Conservation (phyloP, 1,140 invertebrate genomes). For the Arion vulgaris region DNA sequence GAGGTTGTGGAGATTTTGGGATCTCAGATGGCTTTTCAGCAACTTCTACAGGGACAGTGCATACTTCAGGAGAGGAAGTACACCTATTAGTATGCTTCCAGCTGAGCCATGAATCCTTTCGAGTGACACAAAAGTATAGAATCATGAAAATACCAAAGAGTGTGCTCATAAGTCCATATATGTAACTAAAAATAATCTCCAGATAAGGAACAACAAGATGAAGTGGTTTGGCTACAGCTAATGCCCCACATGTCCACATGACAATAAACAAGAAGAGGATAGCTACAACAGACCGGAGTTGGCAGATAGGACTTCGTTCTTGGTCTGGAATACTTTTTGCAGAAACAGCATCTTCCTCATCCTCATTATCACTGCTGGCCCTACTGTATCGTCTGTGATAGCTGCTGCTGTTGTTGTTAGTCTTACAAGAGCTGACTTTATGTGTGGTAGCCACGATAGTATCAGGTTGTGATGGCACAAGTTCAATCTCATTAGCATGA, state of each 20-base stretch:
- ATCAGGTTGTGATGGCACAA: constrained; percentile 60
- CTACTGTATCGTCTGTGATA: constrained; percentile 72
- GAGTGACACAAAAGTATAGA: constrained; percentile 87
- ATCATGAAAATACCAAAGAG: constrained; percentile 86
- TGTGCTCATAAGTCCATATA: constrained; percentile 82
- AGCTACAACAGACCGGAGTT: constrained; percentile 86
- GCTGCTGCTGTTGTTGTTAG: constrained; percentile 21
- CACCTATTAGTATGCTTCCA: constrained; percentile 64
- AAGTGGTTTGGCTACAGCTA: constrained; percentile 73
- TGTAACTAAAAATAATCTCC: constrained; percentile 84
- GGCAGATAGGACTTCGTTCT: constrained; percentile 85
- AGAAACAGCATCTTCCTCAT: constrained; percentile 67
- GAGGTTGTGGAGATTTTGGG: constrained; percentile 41
- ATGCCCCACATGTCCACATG: constrained; percentile 82
- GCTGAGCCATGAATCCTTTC: constrained; percentile 82
- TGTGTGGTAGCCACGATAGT: constrained; percentile 50
- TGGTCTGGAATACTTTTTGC: constrained; percentile 83
- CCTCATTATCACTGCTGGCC: constrained; percentile 67
- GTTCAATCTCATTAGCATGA: constrained; percentile 78
- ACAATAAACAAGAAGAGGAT: constrained; percentile 82
- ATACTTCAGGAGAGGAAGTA: constrained; percentile 55
- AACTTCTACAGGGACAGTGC: constrained; percentile 49
- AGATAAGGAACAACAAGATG: constrained; percentile 78
- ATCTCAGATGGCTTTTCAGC: constrained; percentile 26
- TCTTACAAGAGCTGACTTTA: constrained; percentile 9